A percentile compares a stretch with the other conserved stretches of the same genome.
These are phyloP conservation scores for Lypha dubia DNA, from an alignment of 2,888 invertebrate species.

Conservation along the genomic window DNA sequence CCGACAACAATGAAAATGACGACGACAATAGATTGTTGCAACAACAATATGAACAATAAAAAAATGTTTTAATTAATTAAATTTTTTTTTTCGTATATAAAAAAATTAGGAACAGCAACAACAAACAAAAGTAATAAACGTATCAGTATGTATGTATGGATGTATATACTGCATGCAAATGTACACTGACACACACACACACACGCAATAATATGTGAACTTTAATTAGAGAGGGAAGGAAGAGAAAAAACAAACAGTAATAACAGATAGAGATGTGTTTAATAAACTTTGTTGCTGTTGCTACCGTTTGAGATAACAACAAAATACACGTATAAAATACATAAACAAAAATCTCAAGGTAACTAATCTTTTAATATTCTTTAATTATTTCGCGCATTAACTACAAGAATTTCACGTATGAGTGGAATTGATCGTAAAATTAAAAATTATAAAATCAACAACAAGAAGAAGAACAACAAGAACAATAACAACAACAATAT, in stretches of 20 bases:
- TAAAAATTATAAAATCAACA: constrained; percentile 49
- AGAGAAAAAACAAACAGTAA: constrained; percentile 5
- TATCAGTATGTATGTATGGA: neutral
- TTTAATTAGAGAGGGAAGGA: neutral
- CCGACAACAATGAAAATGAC: constrained; percentile 36
- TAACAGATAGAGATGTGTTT: constrained; percentile 21
- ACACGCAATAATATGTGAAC: neutral
- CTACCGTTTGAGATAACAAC: constrained; percentile 1
- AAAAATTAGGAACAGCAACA: constrained; percentile 10
- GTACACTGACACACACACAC: neutral
- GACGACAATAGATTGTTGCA: neutral
- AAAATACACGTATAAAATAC: constrained; percentile 18
- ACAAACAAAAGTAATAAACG: constrained; percentile 1
- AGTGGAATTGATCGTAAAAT: constrained; percentile 61
- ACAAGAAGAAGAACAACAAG: constrained; percentile 21
- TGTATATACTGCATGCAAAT: neutral
- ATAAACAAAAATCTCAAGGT: constrained; percentile 64
- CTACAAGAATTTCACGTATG: constrained; percentile 71
- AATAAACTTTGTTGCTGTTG: constrained; percentile 23
- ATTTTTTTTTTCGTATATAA: neutral
- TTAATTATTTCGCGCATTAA: constrained; percentile 70
- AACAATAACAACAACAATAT: neutral
- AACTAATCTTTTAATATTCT: constrained; percentile 69
- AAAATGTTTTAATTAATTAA: constrained; percentile 8
- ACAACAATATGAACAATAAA: constrained; percentile 33